Percentiles rank a stretch among this genome's conserved stretches.
phyloP scores from a whole-genome alignment of 92 coral and sea anemone genomes.

The Pocillopora meandrina region DNA sequence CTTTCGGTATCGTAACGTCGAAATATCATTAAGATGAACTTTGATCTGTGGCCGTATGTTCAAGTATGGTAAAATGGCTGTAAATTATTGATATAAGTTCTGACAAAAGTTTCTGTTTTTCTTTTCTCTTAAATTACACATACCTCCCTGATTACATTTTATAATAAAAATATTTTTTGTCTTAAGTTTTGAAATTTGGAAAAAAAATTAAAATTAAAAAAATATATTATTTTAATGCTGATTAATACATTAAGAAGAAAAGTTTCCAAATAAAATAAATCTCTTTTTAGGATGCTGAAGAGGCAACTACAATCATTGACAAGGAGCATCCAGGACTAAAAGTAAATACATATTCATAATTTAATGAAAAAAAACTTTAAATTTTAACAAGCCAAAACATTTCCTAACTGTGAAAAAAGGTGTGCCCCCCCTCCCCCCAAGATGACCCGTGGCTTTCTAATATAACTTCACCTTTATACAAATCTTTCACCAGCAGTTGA shows the following conservation, averaged over 20 bases:
- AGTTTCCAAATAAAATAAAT: not conserved
- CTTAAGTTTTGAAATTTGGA: not conserved
- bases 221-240: not conserved
- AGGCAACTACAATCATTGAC: constrained; percentile 79
- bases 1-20: not conserved
- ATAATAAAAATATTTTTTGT: not conserved
- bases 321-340: constrained; percentile 84
- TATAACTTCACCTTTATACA: too few relatives aligned
- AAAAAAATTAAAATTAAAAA: not conserved
- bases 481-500: too few relatives aligned
- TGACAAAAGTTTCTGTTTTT: too few relatives aligned
- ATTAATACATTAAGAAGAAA: not conserved
- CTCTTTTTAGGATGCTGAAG: constrained; percentile 82
- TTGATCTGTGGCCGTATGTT: not conserved
- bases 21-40: not conserved
- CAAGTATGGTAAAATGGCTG: not conserved
- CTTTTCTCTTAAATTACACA: too few relatives aligned
- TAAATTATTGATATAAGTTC: too few relatives aligned
- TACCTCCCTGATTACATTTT: too few relatives aligned
- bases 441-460: too few relatives aligned
- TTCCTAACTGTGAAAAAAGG: too few relatives aligned
- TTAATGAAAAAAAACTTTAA: not conserved
- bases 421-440: too few relatives aligned
- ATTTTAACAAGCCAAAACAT: not conserved
- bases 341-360: constrained; percentile 47